phyloP scores from a whole-genome alignment of 2,888 invertebrate species.

The Gryllus longicercus region DNA sequence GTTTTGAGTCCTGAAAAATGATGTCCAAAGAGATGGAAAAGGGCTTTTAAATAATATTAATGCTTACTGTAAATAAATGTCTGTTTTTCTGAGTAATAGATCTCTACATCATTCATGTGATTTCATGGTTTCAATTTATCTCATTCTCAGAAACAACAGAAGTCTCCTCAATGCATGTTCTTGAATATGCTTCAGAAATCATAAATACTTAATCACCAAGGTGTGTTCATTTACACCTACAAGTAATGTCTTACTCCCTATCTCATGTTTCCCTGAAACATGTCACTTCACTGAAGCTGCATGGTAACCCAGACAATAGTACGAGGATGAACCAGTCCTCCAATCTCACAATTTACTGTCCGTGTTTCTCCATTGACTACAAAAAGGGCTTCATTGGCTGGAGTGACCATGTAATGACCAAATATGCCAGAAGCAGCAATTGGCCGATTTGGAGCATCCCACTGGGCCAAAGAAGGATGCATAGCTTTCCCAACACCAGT shows the following conservation, averaged over 20 bases:
- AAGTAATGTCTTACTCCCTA: background rate
- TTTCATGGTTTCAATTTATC: slow-evolving; percentile 18
- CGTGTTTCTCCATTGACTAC: slow-evolving; percentile 67
- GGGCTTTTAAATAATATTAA: no score
- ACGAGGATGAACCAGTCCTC: slow-evolving; percentile 62
- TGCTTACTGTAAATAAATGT: background rate
- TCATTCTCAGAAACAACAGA: background rate
- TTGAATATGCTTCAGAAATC: background rate
- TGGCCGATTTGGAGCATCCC: slow-evolving; percentile 64
- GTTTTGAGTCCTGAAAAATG: no score
- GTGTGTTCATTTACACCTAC: background rate
- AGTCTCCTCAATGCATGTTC: background rate
- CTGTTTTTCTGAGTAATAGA: background rate
- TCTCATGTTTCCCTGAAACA: background rate
- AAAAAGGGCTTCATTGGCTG: slow-evolving; percentile 65
- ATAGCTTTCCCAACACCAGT: slow-evolving; percentile 66
- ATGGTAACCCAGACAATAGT: slow-evolving; percentile 64
- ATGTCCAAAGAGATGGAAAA: no score
- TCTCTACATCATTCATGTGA: background rate
- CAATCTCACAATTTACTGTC: slow-evolving; percentile 72
- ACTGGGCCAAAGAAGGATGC: slow-evolving; percentile 55
- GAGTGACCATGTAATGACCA: slow-evolving; percentile 69
- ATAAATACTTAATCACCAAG: background rate
- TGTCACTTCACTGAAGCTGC: slow-evolving; percentile 52
- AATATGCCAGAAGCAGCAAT: slow-evolving; percentile 67